These are phyloP conservation scores for Cyrtodaria siliqua DNA, from an alignment of 2,888 invertebrate species.

Conservation along the genomic window DNA sequence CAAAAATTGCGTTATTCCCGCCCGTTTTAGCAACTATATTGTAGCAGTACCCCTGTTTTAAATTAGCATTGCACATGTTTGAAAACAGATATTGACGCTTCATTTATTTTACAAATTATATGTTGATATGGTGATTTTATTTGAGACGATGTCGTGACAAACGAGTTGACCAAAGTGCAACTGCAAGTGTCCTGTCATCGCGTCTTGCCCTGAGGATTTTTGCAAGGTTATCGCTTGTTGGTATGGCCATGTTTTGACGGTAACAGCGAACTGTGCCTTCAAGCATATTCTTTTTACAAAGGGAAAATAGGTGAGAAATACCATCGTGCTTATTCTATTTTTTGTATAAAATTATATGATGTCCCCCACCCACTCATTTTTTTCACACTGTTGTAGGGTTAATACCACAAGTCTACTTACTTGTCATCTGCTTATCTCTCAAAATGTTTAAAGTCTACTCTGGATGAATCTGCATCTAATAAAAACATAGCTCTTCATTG, in stretches of 20 bases:
- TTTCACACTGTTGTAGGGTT: too few species aligned
- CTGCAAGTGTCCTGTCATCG: constrained; percentile 17
- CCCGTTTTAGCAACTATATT: constrained; percentile 52
- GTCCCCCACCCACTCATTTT: too few species aligned
- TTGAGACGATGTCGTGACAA: constrained; percentile 1
- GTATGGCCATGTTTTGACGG: background rate
- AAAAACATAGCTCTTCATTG: too few species aligned
- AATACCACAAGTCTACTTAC: too few species aligned
- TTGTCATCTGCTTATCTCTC: too few species aligned
- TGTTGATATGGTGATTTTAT: background rate
- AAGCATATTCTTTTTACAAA: background rate
- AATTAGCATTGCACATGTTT: background rate
- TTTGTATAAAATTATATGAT: too few species aligned
- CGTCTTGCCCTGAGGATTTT: constrained; percentile 2
- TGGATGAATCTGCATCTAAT: too few species aligned
- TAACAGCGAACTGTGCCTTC: background rate
- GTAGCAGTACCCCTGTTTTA: background rate
- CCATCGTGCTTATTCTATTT: background rate
- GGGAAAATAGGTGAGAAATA: constrained; percentile 5
- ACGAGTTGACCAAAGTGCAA: constrained; percentile 11
- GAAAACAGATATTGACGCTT: background rate
- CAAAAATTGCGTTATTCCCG: constrained; percentile 71
- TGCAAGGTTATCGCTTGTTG: constrained; percentile 9
- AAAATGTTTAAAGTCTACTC: too few species aligned
- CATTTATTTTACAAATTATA: background rate